These are phyloP conservation scores for Galeopterus variegatus DNA, from an alignment of 2,113 vertebrate genomes.

Conservation along the genomic window DNA sequence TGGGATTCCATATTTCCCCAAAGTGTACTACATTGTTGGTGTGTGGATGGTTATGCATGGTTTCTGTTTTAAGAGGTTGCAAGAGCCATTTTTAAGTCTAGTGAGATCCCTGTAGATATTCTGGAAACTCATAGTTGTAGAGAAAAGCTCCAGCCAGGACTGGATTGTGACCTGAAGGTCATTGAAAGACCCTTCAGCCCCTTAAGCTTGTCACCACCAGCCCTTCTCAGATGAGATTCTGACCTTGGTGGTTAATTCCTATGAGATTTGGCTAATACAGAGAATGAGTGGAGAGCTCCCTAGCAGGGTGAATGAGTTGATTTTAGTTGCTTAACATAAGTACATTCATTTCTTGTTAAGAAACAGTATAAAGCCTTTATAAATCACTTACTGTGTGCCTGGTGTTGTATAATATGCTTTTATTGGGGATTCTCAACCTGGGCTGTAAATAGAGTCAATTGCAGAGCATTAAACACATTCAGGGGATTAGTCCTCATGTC, in stretches of 20 bases:
- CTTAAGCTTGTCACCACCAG: background rate
- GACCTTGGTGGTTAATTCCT: background rate
- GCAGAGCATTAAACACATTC: background rate
- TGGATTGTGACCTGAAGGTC: too few relatives aligned
- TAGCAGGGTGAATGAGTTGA: background rate
- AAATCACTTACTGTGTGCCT: background rate
- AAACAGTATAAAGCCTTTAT: background rate
- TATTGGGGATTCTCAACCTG: background rate
- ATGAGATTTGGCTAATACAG: background rate
- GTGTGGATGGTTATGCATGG: background rate
- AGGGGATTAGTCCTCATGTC: background rate
- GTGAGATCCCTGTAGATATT: background rate
- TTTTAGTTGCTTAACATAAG: background rate
- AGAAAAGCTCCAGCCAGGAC: too few relatives aligned
- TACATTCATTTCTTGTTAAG: background rate
- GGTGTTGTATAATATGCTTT: too few relatives aligned
- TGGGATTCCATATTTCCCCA: background rate
- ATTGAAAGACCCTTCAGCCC: too few relatives aligned
- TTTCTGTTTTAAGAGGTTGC: background rate
- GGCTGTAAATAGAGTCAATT: background rate
- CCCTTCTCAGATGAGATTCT: background rate
- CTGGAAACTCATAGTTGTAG: background rate
- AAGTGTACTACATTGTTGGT: background rate
- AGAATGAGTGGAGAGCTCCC: background rate
- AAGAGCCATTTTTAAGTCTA: background rate